Percentiles rank a stretch among this genome's conserved stretches.
Conservation (phyloP, 2,888 invertebrate species). For the Agonopterix subpropinquella region DNA sequence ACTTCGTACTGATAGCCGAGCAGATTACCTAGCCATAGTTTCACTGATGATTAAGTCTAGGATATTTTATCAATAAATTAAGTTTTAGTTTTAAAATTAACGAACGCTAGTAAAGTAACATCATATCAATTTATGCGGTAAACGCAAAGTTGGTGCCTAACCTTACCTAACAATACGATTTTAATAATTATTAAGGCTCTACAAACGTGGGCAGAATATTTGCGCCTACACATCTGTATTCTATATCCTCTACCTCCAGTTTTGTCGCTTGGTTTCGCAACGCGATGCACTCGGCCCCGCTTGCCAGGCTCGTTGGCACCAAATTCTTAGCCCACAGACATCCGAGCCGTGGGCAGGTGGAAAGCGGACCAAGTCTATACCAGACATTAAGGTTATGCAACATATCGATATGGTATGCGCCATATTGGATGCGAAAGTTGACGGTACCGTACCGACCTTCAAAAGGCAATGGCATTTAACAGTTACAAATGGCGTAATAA, state of each 20-base stretch:
- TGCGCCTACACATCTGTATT: constrained; percentile 45
- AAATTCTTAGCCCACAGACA: constrained; percentile 60
- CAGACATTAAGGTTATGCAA: constrained; percentile 45
- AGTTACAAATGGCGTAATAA: constrained; percentile 6
- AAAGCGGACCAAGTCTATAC: constrained; percentile 53
- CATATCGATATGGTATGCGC: constrained; percentile 47
- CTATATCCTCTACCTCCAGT: constrained; percentile 25
- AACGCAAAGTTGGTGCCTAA: neutral
- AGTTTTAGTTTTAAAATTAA: neutral
- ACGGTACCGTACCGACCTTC: constrained; percentile 31
- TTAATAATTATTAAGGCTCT: constrained; percentile 25
- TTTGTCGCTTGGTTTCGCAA: constrained; percentile 54
- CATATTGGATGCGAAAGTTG: constrained; percentile 56
- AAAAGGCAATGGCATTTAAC: constrained; percentile 24
- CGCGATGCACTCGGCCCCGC: constrained; percentile 32
- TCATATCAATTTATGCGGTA: neutral
- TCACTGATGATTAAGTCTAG: no score
- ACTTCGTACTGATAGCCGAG: no score
- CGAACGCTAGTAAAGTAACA: neutral
- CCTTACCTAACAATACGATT: constrained; percentile 2
- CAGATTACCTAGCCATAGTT: no score
- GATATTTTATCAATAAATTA: no score
- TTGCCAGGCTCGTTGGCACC: constrained; percentile 39
- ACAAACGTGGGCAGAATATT: constrained; percentile 37
- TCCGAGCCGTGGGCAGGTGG: constrained; percentile 58